phyloP scores from a whole-genome alignment of 2,888 invertebrate species.

The Hypercompe scribonia region DNA sequence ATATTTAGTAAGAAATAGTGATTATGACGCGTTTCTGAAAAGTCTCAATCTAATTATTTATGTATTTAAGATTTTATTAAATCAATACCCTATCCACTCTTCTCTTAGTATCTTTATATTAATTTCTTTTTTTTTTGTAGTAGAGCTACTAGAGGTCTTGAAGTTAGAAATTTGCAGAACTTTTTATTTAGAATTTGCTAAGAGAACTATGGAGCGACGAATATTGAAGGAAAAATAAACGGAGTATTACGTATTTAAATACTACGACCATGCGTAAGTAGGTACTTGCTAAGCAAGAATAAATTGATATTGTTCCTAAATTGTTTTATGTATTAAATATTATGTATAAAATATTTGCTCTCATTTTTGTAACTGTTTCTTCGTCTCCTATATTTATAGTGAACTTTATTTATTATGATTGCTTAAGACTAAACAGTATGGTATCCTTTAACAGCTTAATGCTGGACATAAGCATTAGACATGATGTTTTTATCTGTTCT shows the following conservation, averaged over 20 bases:
- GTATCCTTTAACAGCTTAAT: too few relatives aligned
- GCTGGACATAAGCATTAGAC: too few relatives aligned
- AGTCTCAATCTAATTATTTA: too few relatives aligned
- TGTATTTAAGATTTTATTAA: too few relatives aligned
- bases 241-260: neutral
- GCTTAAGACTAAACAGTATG: too few relatives aligned
- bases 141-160: neutral
- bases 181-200: neutral
- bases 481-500: too few relatives aligned
- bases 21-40: too few relatives aligned
- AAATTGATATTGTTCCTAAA: slow-evolving; percentile 10
- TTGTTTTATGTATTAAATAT: slow-evolving; percentile 15
- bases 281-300: slow-evolving; percentile 1
- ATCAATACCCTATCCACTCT: neutral
- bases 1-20: neutral
- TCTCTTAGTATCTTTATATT: neutral
- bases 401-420: neutral
- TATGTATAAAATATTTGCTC: neutral
- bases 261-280: neutral
- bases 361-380: neutral
- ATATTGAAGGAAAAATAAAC: neutral
- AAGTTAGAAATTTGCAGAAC: neutral
- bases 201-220: neutral
- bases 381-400: neutral
- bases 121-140: neutral